Evolutionary conservation across 1,140 invertebrate species (phyloP).

Genomic region (Eciton burchellii): DNA sequence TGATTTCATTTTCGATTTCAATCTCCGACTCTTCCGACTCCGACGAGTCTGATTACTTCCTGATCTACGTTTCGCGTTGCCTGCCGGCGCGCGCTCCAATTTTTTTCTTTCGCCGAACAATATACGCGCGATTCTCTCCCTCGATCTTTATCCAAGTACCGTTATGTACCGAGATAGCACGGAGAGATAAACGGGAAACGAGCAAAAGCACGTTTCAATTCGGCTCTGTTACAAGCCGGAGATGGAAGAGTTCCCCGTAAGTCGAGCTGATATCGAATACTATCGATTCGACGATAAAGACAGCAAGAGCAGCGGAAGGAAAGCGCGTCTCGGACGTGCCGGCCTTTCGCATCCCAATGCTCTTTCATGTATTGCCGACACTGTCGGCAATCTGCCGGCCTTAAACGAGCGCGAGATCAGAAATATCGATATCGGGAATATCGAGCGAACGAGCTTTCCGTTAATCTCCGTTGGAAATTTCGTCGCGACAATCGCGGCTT

Average conservation of each 20-base stretch:
- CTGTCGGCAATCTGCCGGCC: not conserved
- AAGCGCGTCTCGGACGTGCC: conserved; percentile 9
- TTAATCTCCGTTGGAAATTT: conserved; percentile 52
- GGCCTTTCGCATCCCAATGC: conserved; percentile 13
- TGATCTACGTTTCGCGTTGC: too few species aligned
- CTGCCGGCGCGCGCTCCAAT: too few species aligned
- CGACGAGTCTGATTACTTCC: too few species aligned
- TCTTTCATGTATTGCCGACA: not conserved
- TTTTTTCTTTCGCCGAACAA: too few species aligned
- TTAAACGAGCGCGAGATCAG: conserved; percentile 9
- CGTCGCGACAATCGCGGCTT: not conserved
- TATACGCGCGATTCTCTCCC: too few species aligned
- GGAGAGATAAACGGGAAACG: conserved; percentile 27
- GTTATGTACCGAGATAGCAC: not conserved
- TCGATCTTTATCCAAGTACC: too few species aligned
- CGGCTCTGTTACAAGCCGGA: not conserved
- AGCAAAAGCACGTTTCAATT: conserved; percentile 15
- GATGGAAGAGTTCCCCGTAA: not conserved
- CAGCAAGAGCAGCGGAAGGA: not conserved
- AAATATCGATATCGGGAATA: conserved; percentile 31
- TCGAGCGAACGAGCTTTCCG: not conserved
- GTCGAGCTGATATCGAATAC: not conserved
- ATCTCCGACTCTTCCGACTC: too few species aligned
- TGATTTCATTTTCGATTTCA: too few species aligned
- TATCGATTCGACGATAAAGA: conserved; percentile 34